Conservation (phyloP, 2,888 invertebrate species). For the Xanthia icteritia region DNA sequence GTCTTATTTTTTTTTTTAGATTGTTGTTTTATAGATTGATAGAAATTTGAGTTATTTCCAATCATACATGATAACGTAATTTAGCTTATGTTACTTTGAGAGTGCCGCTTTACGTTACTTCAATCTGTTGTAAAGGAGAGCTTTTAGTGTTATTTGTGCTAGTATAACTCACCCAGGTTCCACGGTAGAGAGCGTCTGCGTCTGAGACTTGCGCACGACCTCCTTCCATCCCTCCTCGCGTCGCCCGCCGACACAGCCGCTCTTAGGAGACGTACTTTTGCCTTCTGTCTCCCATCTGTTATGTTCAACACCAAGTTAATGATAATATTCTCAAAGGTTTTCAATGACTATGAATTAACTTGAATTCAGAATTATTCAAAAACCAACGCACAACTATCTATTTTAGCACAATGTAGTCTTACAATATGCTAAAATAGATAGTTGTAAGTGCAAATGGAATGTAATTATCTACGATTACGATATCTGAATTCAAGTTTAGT, state of each 20-base stretch:
- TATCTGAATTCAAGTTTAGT: slow-evolving; percentile 18
- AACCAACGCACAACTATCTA: too few relatives aligned
- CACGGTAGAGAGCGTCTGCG: slow-evolving; percentile 88
- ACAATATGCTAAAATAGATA: not conserved
- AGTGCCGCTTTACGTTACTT: not conserved
- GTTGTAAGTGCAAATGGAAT: not conserved
- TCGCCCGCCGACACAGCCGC: slow-evolving; percentile 89
- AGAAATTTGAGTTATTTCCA: not conserved
- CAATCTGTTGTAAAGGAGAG: too few relatives aligned
- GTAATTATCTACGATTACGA: not conserved
- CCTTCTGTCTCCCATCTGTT: slow-evolving; percentile 85
- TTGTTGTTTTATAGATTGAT: not conserved
- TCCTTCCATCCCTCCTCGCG: slow-evolving; percentile 99
- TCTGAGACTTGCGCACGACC: slow-evolving; percentile 96
- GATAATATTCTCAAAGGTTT: slow-evolving; percentile 1
- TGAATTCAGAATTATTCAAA: slow-evolving; percentile 13
- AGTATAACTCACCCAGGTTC: slow-evolving; percentile 83
- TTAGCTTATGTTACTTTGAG: not conserved
- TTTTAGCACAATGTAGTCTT: too few relatives aligned
- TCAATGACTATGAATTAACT: slow-evolving; percentile 1
- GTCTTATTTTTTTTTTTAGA: not conserved
- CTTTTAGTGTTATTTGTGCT: not conserved
- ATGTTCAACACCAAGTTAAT: slow-evolving; percentile 26
- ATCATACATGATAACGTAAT: not conserved
- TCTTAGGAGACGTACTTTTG: slow-evolving; percentile 92